phyloP scores from a whole-genome alignment of 1,140 invertebrate species.

The Meloidogyne floridensis region DNA sequence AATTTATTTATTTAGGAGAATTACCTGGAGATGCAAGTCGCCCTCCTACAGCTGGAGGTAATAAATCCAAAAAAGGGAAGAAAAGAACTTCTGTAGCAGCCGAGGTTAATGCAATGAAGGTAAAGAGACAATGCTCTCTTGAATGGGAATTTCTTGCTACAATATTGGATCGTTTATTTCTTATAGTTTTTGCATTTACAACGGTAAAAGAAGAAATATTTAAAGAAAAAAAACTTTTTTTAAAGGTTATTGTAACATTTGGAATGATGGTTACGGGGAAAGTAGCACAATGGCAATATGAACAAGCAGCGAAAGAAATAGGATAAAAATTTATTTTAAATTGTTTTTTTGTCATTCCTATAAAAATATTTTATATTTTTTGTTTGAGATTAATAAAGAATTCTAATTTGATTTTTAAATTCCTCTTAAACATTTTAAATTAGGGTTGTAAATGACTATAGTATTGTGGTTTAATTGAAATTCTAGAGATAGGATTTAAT shows the following conservation, averaged over 20 bases:
- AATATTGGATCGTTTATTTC: slow-evolving; percentile 60
- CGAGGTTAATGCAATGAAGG: slow-evolving; percentile 49
- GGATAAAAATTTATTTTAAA: background rate
- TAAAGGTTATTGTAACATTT: slow-evolving; percentile 49
- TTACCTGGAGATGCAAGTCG: background rate
- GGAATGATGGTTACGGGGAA: slow-evolving; percentile 60
- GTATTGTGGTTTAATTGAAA: too few relatives aligned
- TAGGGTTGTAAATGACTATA: too few relatives aligned
- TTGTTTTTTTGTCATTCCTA: background rate
- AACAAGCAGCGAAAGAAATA: slow-evolving; percentile 31
- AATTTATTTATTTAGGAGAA: background rate
- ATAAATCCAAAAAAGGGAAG: background rate
- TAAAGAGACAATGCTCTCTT: slow-evolving; percentile 59
- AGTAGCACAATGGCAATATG: slow-evolving; percentile 60
- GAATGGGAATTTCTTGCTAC: slow-evolving; percentile 65
- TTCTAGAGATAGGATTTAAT: too few relatives aligned
- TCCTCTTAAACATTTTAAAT: too few relatives aligned
- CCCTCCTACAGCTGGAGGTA: background rate
- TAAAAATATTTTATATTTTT: background rate
- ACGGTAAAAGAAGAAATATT: slow-evolving; percentile 32
- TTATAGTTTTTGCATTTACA: slow-evolving; percentile 54
- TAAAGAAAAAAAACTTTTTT: background rate
- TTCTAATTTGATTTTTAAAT: too few relatives aligned
- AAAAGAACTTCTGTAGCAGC: slow-evolving; percentile 27
- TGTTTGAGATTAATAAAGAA: too few relatives aligned